Conservation (phyloP, 1,140 invertebrate genomes). For the Hyphantria cunea region DNA sequence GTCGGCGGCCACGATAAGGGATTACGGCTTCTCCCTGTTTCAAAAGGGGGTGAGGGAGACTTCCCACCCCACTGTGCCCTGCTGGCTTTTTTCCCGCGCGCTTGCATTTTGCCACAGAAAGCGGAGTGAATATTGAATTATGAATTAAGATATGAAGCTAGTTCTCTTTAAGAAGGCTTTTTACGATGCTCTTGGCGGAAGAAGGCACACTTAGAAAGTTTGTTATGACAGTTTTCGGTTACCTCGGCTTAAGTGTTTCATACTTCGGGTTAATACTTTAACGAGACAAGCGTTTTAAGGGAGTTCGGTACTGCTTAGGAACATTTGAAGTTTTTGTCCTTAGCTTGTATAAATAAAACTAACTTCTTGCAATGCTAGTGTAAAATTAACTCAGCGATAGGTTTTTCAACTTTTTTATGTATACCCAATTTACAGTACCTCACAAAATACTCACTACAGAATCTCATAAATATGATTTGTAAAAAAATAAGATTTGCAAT, state of each 20-base stretch:
- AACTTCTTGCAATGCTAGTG: no score
- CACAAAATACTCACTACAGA: no score
- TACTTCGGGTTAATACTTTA: constrained; percentile 10
- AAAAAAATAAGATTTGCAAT: no score
- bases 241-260: constrained; percentile 12
- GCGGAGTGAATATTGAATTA: constrained; percentile 69
- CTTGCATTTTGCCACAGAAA: constrained; percentile 62
- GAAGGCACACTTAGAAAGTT: constrained; percentile 18
- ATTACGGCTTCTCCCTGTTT: constrained; percentile 45
- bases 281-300: constrained; percentile 6
- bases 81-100: constrained; percentile 65
- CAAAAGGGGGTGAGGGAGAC: constrained; percentile 10
- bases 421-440: no score
- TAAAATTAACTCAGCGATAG: no score
- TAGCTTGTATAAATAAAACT: no score
- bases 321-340: not conserved
- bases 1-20: constrained; percentile 66
- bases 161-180: constrained; percentile 30
- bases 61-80: constrained; percentile 36
- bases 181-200: constrained; percentile 14
- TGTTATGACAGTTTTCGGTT: constrained; percentile 26
- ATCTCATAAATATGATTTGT: no score
- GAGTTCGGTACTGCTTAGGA: not conserved
- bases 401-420: no score
- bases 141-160: constrained; percentile 64